Evolutionary conservation across 2,797 vertebrate species (phyloP), one percentile per base, ranked within the genome.

Genomic region (Borostomias antarcticus): DNA sequence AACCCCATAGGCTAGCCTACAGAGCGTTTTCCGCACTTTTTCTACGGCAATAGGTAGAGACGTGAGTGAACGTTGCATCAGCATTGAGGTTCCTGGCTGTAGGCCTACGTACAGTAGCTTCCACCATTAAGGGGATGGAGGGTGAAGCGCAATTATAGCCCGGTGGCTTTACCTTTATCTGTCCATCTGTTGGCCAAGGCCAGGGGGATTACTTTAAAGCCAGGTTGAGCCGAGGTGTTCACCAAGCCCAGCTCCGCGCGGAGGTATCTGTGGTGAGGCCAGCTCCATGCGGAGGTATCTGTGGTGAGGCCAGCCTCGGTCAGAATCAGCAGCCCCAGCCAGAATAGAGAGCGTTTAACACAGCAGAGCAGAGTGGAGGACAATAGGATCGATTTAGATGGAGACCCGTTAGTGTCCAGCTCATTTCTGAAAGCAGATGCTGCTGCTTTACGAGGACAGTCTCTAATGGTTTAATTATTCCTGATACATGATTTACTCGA

Each of bases 181-280:
- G 79, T 76, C 82, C 79, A 84, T 82, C 76, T 82, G 79, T 72
- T 80, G 69, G 40, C 40, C 40, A 43, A 43, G 40, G 61, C 76
- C 81, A 79, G 76, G 69, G 75, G 90, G 91, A 93, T 93, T 93
- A 92, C 84, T 82, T 77, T 80, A 91, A 92, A 91, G 89, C 90
- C 88, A 80, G 13, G 80, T 89, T 91, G 87, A 88, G 88, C 81
- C 77, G 75, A 64, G 65, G 72, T 70, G 66, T 77, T 76, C 66
- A 76, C 64, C 69, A 71, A 76, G 43, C 54, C 71, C 72, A 62
- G 56, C 47, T n/a, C n/a, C n/a, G n/a, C n/a, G n/a, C n/a, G n/a
- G n/a, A n/a, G n/a, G n/a, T n/a, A n/a, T n/a, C n/a, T n/a, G n/a
- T n/a, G n/a, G n/a, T n/a, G n/a, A n/a, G n/a, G n/a, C n/a, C n/a